phyloP scores from a whole-genome alignment of 2,113 vertebrate genomes.

The Macrotus californicus region DNA sequence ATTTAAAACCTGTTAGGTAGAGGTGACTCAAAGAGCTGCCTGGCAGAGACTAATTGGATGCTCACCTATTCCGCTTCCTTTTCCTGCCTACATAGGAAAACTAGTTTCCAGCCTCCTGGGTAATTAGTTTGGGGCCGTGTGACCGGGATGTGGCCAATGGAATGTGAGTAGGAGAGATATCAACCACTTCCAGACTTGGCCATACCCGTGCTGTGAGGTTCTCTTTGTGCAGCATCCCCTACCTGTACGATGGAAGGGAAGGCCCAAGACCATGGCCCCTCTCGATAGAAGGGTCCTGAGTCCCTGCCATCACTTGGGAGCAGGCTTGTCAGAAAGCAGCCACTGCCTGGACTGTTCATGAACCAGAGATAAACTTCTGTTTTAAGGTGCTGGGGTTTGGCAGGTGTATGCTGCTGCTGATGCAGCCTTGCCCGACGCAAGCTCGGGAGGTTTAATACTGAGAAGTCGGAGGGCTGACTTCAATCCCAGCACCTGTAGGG shows the following conservation, averaged over 20 bases:
- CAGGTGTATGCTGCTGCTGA: background rate
- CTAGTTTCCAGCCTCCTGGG: conserved; percentile 12
- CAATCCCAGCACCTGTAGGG: background rate
- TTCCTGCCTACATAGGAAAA: background rate
- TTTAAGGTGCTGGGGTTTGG: background rate
- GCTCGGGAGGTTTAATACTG: background rate
- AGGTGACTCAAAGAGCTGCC: background rate
- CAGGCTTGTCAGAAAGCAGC: background rate
- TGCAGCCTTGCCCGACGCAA: background rate
- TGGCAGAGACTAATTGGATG: background rate
- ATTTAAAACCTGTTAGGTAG: background rate
- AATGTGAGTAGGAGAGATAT: background rate
- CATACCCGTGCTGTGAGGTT: background rate
- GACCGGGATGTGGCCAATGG: background rate
- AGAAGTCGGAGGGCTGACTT: background rate
- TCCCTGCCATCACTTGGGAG: background rate
- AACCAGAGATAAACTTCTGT: background rate
- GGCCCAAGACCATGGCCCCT: background rate
- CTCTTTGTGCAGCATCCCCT: background rate
- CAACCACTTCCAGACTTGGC: background rate
- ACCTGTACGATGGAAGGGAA: background rate
- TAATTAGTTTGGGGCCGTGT: background rate
- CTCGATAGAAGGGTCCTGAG: background rate
- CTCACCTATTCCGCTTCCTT: background rate
- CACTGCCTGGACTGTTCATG: background rate